Percentiles rank a stretch among this genome's conserved stretches.
Conservation (phyloP, 1,140 invertebrate genomes). For the Sipha flava region DNA sequence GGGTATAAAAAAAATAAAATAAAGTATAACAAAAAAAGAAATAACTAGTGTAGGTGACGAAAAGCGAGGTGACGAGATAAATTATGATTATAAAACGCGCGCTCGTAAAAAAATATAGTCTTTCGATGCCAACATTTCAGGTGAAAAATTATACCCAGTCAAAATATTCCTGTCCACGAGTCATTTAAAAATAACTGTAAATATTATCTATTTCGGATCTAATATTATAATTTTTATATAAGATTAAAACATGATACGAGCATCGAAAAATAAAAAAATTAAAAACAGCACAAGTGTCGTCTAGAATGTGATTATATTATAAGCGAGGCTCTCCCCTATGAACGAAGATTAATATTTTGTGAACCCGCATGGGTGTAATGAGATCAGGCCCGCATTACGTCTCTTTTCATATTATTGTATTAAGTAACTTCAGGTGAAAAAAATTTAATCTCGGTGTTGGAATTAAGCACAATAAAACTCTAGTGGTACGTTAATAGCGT, state of each 20-base stretch:
- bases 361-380: slow-evolving; percentile 10
- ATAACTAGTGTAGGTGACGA: slow-evolving; percentile 16
- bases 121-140: slow-evolving; percentile 30
- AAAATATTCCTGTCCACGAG: slow-evolving; percentile 29
- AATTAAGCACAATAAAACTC: slow-evolving; percentile 14
- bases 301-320: not conserved
- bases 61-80: slow-evolving; percentile 28
- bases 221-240: not conserved
- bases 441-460: not conserved
- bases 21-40: not conserved
- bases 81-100: not conserved
- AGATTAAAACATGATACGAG: not conserved
- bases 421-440: slow-evolving; percentile 19
- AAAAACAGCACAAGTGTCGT: not conserved
- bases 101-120: slow-evolving; percentile 15
- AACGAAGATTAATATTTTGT: slow-evolving; percentile 14
- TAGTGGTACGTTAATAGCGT: not conserved
- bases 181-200: slow-evolving; percentile 11
- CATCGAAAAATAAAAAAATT: no score
- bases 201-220: not conserved
- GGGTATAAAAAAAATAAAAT: not conserved
- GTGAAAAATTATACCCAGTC: slow-evolving; percentile 28
- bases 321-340: not conserved
- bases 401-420: not conserved
- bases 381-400: not conserved